These are phyloP conservation scores for Lanistes nyassanus DNA, from an alignment of 1,140 invertebrate genomes.

Conservation along the genomic window DNA sequence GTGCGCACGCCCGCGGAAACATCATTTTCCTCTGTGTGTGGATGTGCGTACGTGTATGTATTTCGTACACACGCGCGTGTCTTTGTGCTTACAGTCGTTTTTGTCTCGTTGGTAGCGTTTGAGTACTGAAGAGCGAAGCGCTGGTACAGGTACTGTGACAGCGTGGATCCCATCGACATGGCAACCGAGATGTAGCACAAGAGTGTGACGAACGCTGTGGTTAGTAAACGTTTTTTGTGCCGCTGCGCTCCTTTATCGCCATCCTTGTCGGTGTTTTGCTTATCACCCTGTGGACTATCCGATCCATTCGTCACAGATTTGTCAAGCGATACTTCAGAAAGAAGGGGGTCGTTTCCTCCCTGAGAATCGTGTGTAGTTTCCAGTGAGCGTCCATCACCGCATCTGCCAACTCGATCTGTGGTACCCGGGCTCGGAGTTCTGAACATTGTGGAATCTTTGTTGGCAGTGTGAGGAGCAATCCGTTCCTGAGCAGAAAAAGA, in stretches of 20 bases:
- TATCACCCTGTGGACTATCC: neutral
- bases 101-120: conserved; percentile 10
- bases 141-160: conserved; percentile 13
- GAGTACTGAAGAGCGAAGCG: conserved; percentile 3
- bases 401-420: neutral
- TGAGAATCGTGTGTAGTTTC: neutral
- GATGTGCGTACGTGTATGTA: conserved; percentile 6
- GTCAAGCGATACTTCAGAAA: no score
- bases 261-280: neutral
- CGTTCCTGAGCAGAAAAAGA: no score
- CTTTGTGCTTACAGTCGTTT: neutral
- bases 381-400: neutral
- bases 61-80: neutral
- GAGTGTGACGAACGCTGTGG: neutral
- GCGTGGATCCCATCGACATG: neutral
- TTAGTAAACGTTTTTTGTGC: neutral
- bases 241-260: neutral
- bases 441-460: neutral
- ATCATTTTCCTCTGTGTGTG: neutral
- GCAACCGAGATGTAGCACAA: neutral
- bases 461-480: no score
- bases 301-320: no score
- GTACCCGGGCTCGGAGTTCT: neutral
- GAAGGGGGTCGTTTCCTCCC: neutral
- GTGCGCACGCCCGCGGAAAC: neutral